phyloP scores from a whole-genome alignment of 1,140 invertebrate genomes.

The Sitophilus oryzae region DNA sequence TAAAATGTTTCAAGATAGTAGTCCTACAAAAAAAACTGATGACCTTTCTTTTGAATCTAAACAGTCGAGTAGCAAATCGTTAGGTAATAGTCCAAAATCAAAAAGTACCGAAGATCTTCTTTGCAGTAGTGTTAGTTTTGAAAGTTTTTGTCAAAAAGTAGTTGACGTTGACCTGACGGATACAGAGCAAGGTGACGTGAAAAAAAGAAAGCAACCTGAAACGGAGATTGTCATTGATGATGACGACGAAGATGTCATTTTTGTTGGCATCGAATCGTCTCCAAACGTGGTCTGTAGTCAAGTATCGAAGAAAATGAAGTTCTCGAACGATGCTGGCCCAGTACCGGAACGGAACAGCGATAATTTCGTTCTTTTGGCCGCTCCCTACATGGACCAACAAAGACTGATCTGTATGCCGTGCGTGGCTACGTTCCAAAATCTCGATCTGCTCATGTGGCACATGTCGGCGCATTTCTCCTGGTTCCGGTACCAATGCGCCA shows the following conservation, averaged over 20 bases:
- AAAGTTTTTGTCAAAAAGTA: background rate
- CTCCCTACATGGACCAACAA: constrained; percentile 22
- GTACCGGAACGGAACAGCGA: background rate
- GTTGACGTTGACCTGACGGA: background rate
- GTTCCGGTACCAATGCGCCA: constrained; percentile 44
- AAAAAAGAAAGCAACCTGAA: background rate
- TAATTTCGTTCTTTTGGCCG: constrained; percentile 8
- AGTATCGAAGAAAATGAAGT: background rate
- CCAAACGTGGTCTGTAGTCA: background rate
- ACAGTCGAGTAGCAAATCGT: too few species aligned
- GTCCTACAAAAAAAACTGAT: background rate
- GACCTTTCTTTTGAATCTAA: too few species aligned
- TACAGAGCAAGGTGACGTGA: background rate
- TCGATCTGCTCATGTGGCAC: constrained; percentile 42
- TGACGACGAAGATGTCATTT: constrained; percentile 16
- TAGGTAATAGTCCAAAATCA: too few species aligned
- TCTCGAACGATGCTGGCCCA: background rate
- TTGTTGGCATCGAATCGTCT: constrained; percentile 5
- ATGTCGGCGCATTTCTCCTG: constrained; percentile 46
- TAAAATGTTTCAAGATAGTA: background rate
- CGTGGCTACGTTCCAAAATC: constrained; percentile 37
- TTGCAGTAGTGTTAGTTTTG: background rate
- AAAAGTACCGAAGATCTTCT: background rate
- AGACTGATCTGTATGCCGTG: constrained; percentile 44
- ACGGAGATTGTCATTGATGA: background rate